Conservation (phyloP, 1,140 invertebrate genomes). For the Neoseiulus cucumeris region DNA sequence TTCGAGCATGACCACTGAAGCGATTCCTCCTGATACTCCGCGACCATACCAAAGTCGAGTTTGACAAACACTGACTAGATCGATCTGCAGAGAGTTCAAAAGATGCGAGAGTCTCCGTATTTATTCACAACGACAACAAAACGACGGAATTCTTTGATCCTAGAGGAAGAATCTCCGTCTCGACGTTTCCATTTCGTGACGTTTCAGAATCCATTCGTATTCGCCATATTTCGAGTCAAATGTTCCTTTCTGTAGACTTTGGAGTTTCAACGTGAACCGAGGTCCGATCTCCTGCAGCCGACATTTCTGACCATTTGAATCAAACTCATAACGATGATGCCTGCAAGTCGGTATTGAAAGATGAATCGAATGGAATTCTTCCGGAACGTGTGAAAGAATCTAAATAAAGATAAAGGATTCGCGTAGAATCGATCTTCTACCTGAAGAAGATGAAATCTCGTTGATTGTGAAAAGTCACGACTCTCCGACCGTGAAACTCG, state of each 20-base stretch:
- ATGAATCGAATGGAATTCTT: neutral
- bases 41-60: no score
- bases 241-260: slow-evolving; percentile 81
- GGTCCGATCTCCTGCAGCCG: slow-evolving; percentile 84
- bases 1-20: no score
- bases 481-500: slow-evolving; percentile 72
- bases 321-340: slow-evolving; percentile 62
- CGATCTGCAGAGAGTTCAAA: no score
- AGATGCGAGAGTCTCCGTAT: no score
- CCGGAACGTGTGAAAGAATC: slow-evolving; percentile 12
- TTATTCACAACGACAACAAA: no score
- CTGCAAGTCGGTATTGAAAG: neutral
- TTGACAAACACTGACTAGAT: no score
- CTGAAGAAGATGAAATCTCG: slow-evolving; percentile 96
- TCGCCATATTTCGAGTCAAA: slow-evolving; percentile 92
- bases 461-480: slow-evolving; percentile 95
- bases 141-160: slow-evolving; percentile 34
- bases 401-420: no score
- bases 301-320: slow-evolving; percentile 51
- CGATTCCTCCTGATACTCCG: no score
- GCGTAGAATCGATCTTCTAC: slow-evolving; percentile 29
- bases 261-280: slow-evolving; percentile 75
- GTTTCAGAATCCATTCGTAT: slow-evolving; percentile 86
- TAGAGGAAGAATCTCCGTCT: slow-evolving; percentile 71
- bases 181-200: slow-evolving; percentile 75